A percentile compares a stretch with the other conserved stretches of the same genome.
Conservation (phyloP, 2,797 vertebrate genomes). For the Gadopsis marmoratus region DNA sequence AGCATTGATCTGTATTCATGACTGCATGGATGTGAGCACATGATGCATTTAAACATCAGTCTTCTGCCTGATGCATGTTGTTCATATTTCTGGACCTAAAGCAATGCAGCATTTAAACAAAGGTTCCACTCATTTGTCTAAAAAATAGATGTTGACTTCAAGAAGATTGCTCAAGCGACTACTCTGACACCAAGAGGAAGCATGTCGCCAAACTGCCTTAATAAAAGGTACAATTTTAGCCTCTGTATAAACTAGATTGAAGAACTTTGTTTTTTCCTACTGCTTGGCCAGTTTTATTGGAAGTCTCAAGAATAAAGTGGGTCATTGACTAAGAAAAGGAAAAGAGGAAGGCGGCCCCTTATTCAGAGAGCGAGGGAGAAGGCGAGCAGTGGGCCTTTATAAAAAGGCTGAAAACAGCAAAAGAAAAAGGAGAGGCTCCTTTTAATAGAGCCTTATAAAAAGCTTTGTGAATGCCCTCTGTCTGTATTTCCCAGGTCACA, state of each 20-base stretch:
- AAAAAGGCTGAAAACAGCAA: conserved; percentile 41
- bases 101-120: too few relatives aligned
- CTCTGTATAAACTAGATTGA: background rate
- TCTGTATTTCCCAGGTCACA: conserved; percentile 66
- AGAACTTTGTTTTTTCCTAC: background rate
- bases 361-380: conserved; percentile 47
- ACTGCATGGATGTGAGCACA: too few relatives aligned
- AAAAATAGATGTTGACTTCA: background rate
- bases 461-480: conserved; percentile 58
- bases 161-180: background rate
- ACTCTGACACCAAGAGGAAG: background rate
- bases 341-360: conserved; percentile 52
- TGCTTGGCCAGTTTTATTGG: conserved; percentile 21
- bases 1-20: too few relatives aligned
- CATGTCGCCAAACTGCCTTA: background rate
- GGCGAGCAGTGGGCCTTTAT: conserved; percentile 19
- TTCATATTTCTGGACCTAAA: too few relatives aligned
- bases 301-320: conserved; percentile 45
- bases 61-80: too few relatives aligned
- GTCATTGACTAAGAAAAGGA: conserved; percentile 65
- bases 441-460: conserved; percentile 60
- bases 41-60: too few relatives aligned
- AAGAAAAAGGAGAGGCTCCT: conserved; percentile 53
- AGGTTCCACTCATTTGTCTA: background rate
- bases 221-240: background rate